These are phyloP conservation scores for Ametastegia equiseti DNA, from an alignment of 2,888 invertebrate species.

Conservation along the genomic window DNA sequence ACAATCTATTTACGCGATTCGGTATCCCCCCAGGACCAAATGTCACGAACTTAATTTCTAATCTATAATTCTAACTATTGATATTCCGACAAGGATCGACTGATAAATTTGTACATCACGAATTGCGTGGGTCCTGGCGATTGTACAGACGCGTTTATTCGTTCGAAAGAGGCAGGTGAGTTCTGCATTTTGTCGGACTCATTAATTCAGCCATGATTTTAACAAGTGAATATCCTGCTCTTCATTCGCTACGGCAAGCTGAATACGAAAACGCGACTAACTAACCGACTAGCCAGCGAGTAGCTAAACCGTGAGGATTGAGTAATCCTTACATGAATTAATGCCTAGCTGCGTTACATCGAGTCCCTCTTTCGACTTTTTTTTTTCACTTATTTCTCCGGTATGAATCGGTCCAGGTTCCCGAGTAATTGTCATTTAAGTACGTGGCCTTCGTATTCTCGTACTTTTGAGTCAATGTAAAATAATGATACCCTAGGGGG, in stretches of 20 bases:
- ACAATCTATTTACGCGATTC: no score
- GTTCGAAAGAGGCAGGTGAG: neutral
- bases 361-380: neutral
- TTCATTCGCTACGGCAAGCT: constrained; percentile 39
- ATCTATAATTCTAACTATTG: no score
- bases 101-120: neutral
- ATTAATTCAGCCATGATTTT: constrained; percentile 36
- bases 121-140: neutral
- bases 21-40: no score
- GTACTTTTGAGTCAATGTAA: neutral
- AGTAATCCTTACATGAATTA: constrained; percentile 30
- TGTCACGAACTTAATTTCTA: no score
- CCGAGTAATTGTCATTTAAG: no score
- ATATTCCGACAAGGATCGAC: neutral
- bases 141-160: no score
- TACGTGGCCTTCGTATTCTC: neutral
- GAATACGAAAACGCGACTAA: constrained; percentile 29
- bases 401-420: no score
- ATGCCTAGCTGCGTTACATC: neutral
- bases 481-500: neutral
- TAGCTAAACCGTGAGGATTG: neutral
- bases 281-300: neutral
- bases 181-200: constrained; percentile 22
- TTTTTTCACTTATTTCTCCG: neutral
- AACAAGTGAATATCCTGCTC: constrained; percentile 45